phyloP scores from a whole-genome alignment of 2,797 vertebrate genomes.

The Sebastes kiyomatsui region DNA sequence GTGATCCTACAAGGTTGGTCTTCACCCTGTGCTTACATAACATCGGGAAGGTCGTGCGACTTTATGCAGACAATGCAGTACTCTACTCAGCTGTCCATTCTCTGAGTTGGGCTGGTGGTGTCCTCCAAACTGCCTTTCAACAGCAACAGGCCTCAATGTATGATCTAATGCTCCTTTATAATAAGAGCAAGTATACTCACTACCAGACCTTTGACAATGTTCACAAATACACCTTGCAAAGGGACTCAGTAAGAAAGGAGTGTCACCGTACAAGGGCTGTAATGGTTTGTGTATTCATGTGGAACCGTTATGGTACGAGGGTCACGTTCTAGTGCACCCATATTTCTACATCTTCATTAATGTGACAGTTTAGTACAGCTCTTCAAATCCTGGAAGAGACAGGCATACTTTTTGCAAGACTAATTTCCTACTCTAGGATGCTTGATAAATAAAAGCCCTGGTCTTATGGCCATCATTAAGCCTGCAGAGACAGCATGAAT shows the following conservation, averaged over 20 bases:
- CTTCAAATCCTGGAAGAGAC: neutral
- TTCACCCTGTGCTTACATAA: neutral
- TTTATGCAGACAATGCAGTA: no score
- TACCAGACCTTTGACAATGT: neutral
- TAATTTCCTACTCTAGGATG: neutral
- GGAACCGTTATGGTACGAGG: neutral
- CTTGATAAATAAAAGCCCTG: neutral
- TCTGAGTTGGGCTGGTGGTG: neutral
- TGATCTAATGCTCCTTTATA: neutral
- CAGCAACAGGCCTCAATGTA: neutral
- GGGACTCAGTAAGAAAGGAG: neutral
- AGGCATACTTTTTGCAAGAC: neutral
- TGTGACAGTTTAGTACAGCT: neutral
- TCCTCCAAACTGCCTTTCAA: neutral
- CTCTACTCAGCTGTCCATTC: neutral
- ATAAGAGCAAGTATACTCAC: neutral
- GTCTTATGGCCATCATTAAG: neutral
- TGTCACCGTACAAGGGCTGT: neutral
- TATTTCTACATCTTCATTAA: neutral
- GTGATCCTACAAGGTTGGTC: neutral
- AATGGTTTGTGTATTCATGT: neutral
- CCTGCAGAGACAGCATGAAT: neutral
- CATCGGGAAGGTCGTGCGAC: neutral
- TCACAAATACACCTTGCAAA: neutral
- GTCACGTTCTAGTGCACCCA: neutral